These are phyloP conservation scores for Lanius collurio DNA, from an alignment of 2,113 vertebrate genomes.

Conservation along the genomic window DNA sequence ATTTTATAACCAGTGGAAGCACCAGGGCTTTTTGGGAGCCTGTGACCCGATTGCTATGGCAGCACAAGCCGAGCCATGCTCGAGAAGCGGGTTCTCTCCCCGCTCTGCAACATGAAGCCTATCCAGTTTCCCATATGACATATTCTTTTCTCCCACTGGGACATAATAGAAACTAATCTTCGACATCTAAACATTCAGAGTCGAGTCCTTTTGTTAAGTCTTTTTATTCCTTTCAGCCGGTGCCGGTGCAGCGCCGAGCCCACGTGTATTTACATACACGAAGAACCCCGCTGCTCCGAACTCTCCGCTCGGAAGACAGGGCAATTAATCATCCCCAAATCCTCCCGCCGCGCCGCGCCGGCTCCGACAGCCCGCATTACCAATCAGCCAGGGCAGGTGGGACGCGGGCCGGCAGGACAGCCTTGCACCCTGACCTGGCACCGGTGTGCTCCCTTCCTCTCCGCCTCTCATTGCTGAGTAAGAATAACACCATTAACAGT, in stretches of 20 bases:
- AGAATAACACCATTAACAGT: conserved; percentile 32
- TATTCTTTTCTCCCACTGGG: conserved; percentile 68
- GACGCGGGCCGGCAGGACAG: conserved; percentile 77
- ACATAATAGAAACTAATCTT: conserved; percentile 70
- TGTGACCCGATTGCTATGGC: neutral
- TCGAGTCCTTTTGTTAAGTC: conserved; percentile 80
- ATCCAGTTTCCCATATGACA: conserved; percentile 41
- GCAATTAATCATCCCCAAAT: conserved; percentile 95
- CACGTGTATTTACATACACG: conserved; percentile 87
- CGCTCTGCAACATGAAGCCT: neutral
- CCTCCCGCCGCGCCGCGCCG: conserved; percentile 82
- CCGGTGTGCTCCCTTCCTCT: conserved; percentile 46
- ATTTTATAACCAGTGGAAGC: neutral
- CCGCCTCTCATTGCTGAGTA: neutral
- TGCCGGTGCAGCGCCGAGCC: conserved; percentile 72
- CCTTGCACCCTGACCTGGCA: conserved; percentile 69
- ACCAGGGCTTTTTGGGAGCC: neutral
- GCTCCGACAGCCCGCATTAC: conserved; percentile 81
- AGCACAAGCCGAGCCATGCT: neutral
- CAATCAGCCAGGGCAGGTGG: conserved; percentile 87
- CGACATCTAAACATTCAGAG: conserved; percentile 70
- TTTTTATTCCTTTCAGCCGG: conserved; percentile 76
- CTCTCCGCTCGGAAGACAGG: conserved; percentile 86
- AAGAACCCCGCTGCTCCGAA: conserved; percentile 88
- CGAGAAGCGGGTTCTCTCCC: neutral